These are phyloP conservation scores for Lepus townsendii DNA, from an alignment of 2,797 vertebrate genomes.

Conservation along the genomic window DNA sequence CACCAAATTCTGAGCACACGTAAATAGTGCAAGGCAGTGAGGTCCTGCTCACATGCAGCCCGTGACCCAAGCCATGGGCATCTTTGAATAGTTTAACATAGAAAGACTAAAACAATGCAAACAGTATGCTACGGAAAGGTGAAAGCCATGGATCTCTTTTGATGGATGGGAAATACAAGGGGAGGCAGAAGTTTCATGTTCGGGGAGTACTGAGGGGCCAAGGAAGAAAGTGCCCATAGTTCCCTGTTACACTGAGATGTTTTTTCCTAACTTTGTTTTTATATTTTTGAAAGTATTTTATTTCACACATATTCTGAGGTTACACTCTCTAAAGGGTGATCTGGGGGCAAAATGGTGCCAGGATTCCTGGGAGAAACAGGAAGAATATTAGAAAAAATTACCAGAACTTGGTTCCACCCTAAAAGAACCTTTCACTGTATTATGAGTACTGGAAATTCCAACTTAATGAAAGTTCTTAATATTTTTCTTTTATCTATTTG, in stretches of 20 bases:
- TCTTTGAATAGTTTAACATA: background rate
- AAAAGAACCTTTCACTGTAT: background rate
- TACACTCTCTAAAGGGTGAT: constrained; percentile 22
- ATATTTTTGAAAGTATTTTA: constrained; percentile 1
- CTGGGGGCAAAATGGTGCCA: constrained; percentile 57
- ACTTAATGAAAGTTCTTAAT: constrained; percentile 1
- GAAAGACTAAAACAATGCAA: constrained; percentile 28
- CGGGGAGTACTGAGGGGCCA: background rate
- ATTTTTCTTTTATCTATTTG: too few relatives aligned
- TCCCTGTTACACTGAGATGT: background rate
- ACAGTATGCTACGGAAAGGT: background rate
- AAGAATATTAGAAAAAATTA: background rate
- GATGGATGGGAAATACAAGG: constrained; percentile 41
- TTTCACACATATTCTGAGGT: constrained; percentile 42
- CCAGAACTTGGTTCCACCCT: background rate
- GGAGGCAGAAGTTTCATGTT: background rate
- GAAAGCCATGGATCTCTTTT: background rate
- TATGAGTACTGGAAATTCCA: background rate
- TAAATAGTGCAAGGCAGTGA: background rate
- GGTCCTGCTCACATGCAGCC: background rate
- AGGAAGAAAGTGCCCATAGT: background rate
- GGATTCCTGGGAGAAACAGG: constrained; percentile 47
- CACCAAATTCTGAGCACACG: background rate
- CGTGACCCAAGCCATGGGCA: background rate
- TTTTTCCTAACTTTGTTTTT: background rate